Evolutionary conservation across 2,888 invertebrate species (phyloP), one percentile per base, ranked within the genome.

Genomic region (Lapara coniferarum): DNA sequence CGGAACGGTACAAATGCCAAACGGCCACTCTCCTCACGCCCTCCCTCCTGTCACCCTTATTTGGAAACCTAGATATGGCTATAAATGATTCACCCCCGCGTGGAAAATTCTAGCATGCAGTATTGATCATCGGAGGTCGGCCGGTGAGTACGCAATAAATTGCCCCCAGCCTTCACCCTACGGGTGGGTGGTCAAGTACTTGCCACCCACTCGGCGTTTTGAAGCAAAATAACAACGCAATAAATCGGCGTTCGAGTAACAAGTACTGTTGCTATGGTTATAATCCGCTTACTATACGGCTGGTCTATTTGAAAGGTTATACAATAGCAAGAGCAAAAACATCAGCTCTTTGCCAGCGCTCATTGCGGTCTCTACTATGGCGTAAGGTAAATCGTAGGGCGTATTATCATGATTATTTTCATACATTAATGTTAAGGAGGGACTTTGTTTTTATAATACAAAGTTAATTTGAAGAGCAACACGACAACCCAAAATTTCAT

Each of bases 101-200:
- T 13, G 63, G 49, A 63, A 63, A 12, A 19, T 63, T 63, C 63
- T 46, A 63, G 63, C 49, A 49, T 63, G 49, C 63, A 63, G 49
- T 63, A 63, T 49, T 63, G 63, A 63, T 63, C 49, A 19, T 46
- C 7, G 49, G 19, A 19, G 16, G 49, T 19, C 49, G 19, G 1
- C 16, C 46, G 13, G 63, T 49, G 19, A 63, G 46, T 37, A 19
- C 63, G 63, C 46, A 44, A 46, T 46, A 59, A 0, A 10, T 19
- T 16, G 10, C 10, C 55, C 55, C 19, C 55, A 7, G 19, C 19
- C 55, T 12, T 19, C 55, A 55, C 25, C 55, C 55, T 10, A 16
- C 16, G 19, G 55, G 19, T 55, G 19, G 55, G 19, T 55, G 53
- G 55, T 10, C 12, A 3, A 19, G 55, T 46, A 49, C 59, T 16